A percentile compares a stretch with the other conserved stretches of the same genome.
phyloP scores from a whole-genome alignment of 2,888 invertebrate species.

The Deilephila elpenor region DNA sequence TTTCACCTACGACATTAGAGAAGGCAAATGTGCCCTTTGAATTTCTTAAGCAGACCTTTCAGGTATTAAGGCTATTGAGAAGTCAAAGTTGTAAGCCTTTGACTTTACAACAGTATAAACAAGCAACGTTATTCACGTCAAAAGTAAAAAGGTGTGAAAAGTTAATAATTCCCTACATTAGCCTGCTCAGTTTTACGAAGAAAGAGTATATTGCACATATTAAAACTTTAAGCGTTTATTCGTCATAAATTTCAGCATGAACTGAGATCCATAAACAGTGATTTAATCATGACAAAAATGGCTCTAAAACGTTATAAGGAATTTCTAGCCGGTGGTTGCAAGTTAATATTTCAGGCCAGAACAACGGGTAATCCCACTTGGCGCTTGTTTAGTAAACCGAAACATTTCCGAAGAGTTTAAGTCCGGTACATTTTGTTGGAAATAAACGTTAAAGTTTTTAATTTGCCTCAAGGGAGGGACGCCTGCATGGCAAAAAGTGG shows the following conservation, averaged over 20 bases:
- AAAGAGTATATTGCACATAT: background rate
- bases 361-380: slow-evolving; percentile 36
- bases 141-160: background rate
- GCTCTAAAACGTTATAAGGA: slow-evolving; percentile 7
- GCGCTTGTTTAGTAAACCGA: slow-evolving; percentile 37
- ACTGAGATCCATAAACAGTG: background rate
- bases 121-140: too few relatives aligned
- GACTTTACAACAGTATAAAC: too few relatives aligned
- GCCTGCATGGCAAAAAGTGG: background rate
- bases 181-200: background rate
- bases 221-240: background rate
- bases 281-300: slow-evolving; percentile 21
- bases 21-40: too few relatives aligned
- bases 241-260: background rate
- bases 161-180: background rate
- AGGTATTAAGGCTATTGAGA: too few relatives aligned
- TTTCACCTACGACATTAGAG: too few relatives aligned
- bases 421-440: slow-evolving; percentile 32
- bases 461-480: slow-evolving; percentile 39
- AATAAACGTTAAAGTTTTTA: slow-evolving; percentile 45
- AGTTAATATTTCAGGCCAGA: slow-evolving; percentile 26
- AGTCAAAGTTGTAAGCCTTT: too few relatives aligned
- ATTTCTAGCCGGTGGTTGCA: background rate
- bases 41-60: too few relatives aligned
- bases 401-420: slow-evolving; percentile 39